Conservation (phyloP, 2,888 invertebrate genomes). For the Steinernema hermaphroditum region DNA sequence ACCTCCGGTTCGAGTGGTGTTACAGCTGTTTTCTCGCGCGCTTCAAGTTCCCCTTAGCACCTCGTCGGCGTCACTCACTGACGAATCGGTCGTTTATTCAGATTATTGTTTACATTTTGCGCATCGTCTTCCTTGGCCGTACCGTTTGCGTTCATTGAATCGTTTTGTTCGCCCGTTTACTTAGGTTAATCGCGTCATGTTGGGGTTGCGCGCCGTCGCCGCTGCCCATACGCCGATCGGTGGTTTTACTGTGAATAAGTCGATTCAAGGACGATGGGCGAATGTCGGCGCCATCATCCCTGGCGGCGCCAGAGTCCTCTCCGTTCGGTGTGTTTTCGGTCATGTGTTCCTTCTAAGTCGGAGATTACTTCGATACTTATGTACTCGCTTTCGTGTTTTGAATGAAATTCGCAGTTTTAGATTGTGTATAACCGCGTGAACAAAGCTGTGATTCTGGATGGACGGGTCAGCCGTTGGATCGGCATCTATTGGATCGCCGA, state of each 20-base stretch:
- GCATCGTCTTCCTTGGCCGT: conserved; percentile 6
- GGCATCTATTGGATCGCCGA: conserved; percentile 35
- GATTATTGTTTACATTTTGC: conserved; percentile 28
- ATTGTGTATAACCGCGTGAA: no score
- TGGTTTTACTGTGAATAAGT: conserved; percentile 26
- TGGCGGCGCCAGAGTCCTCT: not conserved
- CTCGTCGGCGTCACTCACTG: not conserved
- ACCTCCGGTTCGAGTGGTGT: not conserved
- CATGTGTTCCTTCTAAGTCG: not conserved
- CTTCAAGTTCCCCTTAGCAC: conserved; percentile 13
- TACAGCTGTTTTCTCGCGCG: conserved; percentile 30
- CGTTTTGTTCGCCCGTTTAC: conserved; percentile 30
- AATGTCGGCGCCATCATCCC: conserved; percentile 18
- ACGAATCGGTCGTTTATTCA: not conserved
- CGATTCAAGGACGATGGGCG: conserved; percentile 23
- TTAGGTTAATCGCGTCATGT: conserved; percentile 31
- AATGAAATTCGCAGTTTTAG: not conserved
- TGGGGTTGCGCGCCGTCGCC: conserved; percentile 25
- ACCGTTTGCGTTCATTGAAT: conserved; percentile 1
- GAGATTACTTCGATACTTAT: not conserved
- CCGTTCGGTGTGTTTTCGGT: conserved; percentile 2
- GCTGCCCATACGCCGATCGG: conserved; percentile 19
- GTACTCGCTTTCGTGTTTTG: not conserved
- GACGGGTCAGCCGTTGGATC: conserved; percentile 23
- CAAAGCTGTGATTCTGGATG: conserved; percentile 23